Evolutionary conservation across 2,888 invertebrate species (phyloP).

Genomic region (Azorinus chamasolen): DNA sequence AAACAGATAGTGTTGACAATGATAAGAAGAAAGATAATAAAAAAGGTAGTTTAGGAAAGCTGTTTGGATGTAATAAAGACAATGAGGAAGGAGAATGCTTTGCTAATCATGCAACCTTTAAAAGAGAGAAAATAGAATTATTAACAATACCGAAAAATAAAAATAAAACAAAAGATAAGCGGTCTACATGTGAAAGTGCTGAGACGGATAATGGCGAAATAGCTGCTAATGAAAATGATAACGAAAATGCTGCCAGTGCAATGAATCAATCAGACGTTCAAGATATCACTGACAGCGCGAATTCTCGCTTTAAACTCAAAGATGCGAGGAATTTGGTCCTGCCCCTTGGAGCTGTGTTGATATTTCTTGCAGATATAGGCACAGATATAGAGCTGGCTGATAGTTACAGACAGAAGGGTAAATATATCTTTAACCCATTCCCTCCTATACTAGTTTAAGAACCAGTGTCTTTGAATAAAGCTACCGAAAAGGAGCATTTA

Average conservation of each 20-base stretch:
- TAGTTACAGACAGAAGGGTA: constrained; percentile 21
- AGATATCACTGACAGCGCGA: background rate
- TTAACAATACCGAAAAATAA: too few species aligned
- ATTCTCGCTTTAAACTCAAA: background rate
- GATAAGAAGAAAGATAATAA: too few species aligned
- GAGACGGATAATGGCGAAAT: background rate
- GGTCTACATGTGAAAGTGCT: background rate
- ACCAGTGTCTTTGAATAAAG: too few species aligned
- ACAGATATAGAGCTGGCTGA: constrained; percentile 42
- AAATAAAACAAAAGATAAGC: too few species aligned
- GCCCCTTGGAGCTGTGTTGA: constrained; percentile 14
- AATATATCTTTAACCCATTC: background rate
- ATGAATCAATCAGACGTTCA: background rate
- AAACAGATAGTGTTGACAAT: too few species aligned
- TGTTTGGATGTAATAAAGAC: too few species aligned
- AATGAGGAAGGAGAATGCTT: too few species aligned
- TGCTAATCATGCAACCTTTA: too few species aligned
- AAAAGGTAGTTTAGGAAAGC: too few species aligned
- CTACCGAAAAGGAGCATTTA: too few species aligned
- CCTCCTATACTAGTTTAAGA: too few species aligned
- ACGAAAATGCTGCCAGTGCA: background rate
- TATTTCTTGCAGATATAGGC: constrained; percentile 43
- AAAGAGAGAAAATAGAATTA: too few species aligned
- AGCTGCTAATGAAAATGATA: background rate
- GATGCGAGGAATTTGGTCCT: constrained; percentile 9